phyloP scores from a whole-genome alignment of 2,797 vertebrate species.

The Protonibea diacanthus region DNA sequence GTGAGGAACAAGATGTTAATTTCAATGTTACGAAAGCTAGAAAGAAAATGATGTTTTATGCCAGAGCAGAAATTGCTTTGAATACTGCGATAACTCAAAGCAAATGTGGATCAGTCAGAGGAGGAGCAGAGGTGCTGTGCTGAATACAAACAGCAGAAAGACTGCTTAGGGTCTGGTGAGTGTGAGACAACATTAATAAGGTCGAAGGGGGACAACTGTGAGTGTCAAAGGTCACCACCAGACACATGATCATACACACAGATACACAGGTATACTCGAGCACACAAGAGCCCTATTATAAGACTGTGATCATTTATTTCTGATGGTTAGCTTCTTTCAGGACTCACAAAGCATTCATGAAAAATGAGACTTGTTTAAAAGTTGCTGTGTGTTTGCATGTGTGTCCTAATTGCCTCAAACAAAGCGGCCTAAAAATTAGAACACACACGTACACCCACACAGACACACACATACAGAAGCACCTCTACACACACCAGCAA shows the following conservation, averaged over 20 bases:
- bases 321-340: slow-evolving; percentile 25
- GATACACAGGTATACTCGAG: background rate
- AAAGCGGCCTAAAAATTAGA: slow-evolving; percentile 26
- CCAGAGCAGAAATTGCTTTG: slow-evolving; percentile 41
- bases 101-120: slow-evolving; percentile 37
- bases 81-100: slow-evolving; percentile 46
- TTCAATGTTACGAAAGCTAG: slow-evolving; percentile 44
- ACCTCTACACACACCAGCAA: slow-evolving; percentile 8
- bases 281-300: slow-evolving; percentile 30
- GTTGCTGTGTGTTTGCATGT: slow-evolving; percentile 21
- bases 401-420: slow-evolving; percentile 62
- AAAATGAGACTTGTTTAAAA: slow-evolving; percentile 58
- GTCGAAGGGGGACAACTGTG: slow-evolving; percentile 55
- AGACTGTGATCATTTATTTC: slow-evolving; percentile 33
- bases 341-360: slow-evolving; percentile 49
- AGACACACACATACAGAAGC: background rate
- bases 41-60: slow-evolving; percentile 39
- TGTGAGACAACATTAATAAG: slow-evolving; percentile 25
- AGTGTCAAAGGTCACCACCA: slow-evolving; percentile 43
- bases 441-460: slow-evolving; percentile 22
- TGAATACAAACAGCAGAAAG: slow-evolving; percentile 12
- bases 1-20: slow-evolving; percentile 47
- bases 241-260: slow-evolving; percentile 20
- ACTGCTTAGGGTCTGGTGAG: slow-evolving; percentile 5
- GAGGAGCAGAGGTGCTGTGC: background rate